These are phyloP conservation scores for Vipera latastei DNA, from an alignment of 2,797 vertebrate species.

Conservation along the genomic window DNA sequence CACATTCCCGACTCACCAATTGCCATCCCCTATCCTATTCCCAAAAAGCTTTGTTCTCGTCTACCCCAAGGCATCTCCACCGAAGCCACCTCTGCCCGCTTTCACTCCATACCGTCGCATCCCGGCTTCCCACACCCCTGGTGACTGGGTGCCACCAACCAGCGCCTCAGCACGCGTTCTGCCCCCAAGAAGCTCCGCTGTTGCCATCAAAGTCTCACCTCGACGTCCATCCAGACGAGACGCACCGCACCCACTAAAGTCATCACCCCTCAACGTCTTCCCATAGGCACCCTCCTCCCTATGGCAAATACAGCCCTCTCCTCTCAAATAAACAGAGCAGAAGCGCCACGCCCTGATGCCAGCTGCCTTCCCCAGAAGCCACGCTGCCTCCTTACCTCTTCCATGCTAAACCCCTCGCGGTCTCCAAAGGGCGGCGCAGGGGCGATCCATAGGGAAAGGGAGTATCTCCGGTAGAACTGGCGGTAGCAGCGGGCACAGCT, in stretches of 20 bases:
- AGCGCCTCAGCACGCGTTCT: background rate
- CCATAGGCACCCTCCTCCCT: background rate
- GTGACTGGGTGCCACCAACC: background rate
- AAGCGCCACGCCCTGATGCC: slow-evolving; percentile 5
- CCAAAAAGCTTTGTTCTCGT: background rate
- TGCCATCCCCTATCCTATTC: background rate
- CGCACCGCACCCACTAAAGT: background rate
- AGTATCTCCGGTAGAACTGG: background rate
- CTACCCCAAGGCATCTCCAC: background rate
- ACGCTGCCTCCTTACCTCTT: slow-evolving; percentile 42
- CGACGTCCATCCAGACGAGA: background rate
- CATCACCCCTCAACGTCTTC: background rate
- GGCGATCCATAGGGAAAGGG: background rate
- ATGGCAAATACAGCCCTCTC: background rate
- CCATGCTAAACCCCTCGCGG: slow-evolving; percentile 46
- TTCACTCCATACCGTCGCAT: background rate
- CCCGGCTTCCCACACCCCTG: background rate
- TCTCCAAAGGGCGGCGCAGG: background rate
- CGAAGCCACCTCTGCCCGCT: background rate
- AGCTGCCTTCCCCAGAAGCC: background rate
- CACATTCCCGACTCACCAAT: background rate
- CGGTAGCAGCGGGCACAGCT: slow-evolving; percentile 23
- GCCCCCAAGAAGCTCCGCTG: too few species aligned
- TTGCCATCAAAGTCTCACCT: background rate
- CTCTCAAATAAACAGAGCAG: background rate